phyloP scores from a whole-genome alignment of 1,140 invertebrate genomes.

The Cydia strobilella region DNA sequence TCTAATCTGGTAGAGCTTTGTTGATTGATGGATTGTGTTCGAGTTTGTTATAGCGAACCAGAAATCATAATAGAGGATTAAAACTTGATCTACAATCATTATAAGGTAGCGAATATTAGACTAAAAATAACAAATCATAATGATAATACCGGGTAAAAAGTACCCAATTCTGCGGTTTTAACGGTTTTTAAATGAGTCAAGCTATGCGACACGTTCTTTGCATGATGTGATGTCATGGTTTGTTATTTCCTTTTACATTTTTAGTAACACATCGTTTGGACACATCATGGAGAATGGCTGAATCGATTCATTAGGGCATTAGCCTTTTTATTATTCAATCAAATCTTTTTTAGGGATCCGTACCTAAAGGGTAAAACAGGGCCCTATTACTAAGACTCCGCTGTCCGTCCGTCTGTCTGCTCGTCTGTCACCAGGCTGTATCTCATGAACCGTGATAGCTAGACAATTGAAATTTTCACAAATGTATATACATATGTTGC shows the following conservation, averaged over 20 bases:
- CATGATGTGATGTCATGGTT: not conserved
- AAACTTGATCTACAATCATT: not conserved
- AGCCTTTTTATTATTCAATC: not conserved
- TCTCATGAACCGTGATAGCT: too few relatives aligned
- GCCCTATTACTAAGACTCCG: too few relatives aligned
- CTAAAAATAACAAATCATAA: not conserved
- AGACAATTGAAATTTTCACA: too few relatives aligned
- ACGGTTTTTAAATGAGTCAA: not conserved
- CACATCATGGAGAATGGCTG: not conserved
- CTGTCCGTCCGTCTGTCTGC: too few relatives aligned
- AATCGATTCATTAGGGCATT: not conserved
- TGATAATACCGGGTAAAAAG: not conserved
- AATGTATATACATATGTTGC: too few relatives aligned
- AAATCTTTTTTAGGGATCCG: too few relatives aligned
- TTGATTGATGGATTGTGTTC: not conserved
- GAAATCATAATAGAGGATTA: not conserved
- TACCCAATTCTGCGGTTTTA: not conserved
- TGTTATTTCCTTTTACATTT: not conserved
- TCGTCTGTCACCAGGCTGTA: too few relatives aligned
- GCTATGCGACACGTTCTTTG: not conserved
- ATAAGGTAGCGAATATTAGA: too few relatives aligned
- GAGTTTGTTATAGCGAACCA: not conserved
- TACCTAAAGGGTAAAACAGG: too few relatives aligned
- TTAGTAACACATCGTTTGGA: not conserved
- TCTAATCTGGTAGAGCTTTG: constrained; percentile 7